Evolutionary conservation across 1,140 invertebrate species (phyloP).

Genomic region (Thrips palmi): DNA sequence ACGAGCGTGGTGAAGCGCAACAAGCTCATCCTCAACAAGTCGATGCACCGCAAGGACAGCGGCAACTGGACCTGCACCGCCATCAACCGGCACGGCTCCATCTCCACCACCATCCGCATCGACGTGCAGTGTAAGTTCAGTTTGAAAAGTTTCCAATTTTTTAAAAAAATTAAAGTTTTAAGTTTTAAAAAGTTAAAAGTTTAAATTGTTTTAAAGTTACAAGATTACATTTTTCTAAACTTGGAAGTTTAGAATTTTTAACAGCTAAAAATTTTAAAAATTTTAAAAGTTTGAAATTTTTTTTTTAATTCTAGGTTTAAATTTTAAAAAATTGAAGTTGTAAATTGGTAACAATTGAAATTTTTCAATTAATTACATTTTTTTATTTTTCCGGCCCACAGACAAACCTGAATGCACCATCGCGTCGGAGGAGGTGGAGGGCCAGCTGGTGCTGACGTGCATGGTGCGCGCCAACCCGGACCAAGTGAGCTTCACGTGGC

Average conservation of each 20-base stretch:
- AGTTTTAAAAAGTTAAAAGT: background rate
- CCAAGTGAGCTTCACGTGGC: constrained; percentile 68
- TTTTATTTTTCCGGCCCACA: constrained; percentile 29
- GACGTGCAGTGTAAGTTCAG: constrained; percentile 64
- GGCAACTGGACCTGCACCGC: constrained; percentile 61
- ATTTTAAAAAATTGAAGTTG: constrained; percentile 1
- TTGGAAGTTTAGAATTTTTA: constrained; percentile 1
- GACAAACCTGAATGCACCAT: constrained; percentile 72
- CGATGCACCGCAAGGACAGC: constrained; percentile 36
- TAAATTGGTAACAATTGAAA: background rate
- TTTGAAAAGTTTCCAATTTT: constrained; percentile 2
- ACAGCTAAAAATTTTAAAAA: background rate
- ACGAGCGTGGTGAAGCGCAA: constrained; percentile 28
- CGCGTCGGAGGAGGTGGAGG: constrained; percentile 46
- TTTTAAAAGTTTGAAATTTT: constrained; percentile 6
- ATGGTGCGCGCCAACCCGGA: constrained; percentile 61
- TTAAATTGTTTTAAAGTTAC: background rate
- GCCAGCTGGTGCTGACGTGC: constrained; percentile 57
- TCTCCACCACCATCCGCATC: constrained; percentile 39
- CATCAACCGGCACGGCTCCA: constrained; percentile 51
- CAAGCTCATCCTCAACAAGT: constrained; percentile 33
- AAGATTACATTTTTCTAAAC: too few relatives aligned
- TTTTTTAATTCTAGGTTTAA: constrained; percentile 11
- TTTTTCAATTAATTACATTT: constrained; percentile 9
- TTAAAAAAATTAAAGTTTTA: background rate